A percentile compares a stretch with the other conserved stretches of the same genome.
Evolutionary conservation across 35 echinoderm and acorn worm species (phyloP).

Genomic region (Lytechinus variegatus): DNA sequence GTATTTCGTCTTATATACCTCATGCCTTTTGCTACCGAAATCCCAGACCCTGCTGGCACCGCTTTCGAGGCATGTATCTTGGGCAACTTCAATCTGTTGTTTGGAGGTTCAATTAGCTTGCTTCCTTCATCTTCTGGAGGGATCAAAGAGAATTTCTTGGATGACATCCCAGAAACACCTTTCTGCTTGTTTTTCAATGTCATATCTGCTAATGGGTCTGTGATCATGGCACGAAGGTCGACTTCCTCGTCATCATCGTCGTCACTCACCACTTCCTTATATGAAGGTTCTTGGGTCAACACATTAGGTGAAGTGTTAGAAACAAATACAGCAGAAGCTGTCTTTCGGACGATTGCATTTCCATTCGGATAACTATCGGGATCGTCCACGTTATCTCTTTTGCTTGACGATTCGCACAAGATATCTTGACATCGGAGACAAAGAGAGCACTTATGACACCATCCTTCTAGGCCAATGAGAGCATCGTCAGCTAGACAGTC

Average conservation of each 20-base stretch:
- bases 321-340: slow-evolving; percentile 65
- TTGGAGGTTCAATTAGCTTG: background rate
- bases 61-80: background rate
- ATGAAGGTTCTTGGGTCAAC: background rate
- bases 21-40: background rate
- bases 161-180: background rate
- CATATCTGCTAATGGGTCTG: slow-evolving; percentile 31
- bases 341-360: slow-evolving; percentile 59
- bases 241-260: background rate
- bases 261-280: background rate
- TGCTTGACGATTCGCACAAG: slow-evolving; percentile 43
- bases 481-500: slow-evolving; percentile 82
- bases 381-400: background rate
- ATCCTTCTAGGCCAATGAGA: slow-evolving; percentile 76
- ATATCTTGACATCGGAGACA: slow-evolving; percentile 83
- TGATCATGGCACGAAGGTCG: background rate
- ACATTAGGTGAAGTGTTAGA: slow-evolving; percentile 16
- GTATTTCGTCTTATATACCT: background rate
- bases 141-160: slow-evolving; percentile 30
- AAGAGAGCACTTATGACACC: slow-evolving; percentile 84
- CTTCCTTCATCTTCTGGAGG: background rate
- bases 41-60: background rate
- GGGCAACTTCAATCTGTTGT: background rate
- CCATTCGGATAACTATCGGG: background rate
- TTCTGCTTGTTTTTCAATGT: background rate